Percentiles rank a stretch among this genome's conserved stretches.
Conservation (phyloP, 2,888 invertebrate genomes). For the Acanthosepion pharaonis region DNA sequence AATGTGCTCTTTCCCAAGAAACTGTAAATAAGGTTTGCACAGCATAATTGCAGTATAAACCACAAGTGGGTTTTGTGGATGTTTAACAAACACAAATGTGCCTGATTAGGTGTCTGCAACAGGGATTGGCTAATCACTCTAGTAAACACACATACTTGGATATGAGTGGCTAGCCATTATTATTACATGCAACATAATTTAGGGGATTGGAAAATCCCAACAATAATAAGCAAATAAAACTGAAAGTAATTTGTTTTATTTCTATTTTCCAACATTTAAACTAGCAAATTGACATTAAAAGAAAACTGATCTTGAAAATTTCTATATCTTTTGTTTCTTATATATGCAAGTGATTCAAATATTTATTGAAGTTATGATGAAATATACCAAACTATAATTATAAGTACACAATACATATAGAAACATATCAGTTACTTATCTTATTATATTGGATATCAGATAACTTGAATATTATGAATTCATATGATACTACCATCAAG, state of each 20-base stretch:
- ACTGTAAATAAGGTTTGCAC: too few relatives aligned
- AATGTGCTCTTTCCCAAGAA: too few relatives aligned
- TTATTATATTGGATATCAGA: background rate
- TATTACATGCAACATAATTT: too few relatives aligned
- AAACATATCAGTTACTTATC: background rate
- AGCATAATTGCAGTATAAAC: too few relatives aligned
- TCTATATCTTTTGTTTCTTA: background rate
- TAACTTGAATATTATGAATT: background rate
- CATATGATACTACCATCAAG: background rate
- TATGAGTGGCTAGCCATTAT: too few relatives aligned
- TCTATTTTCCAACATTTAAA: background rate
- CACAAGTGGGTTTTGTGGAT: too few relatives aligned
- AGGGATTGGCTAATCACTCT: too few relatives aligned
- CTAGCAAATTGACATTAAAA: background rate
- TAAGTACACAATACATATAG: background rate
- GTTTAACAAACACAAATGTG: too few relatives aligned
- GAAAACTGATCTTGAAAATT: background rate
- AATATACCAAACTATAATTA: background rate
- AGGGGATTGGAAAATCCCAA: too few relatives aligned
- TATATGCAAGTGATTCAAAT: background rate
- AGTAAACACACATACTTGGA: too few relatives aligned
- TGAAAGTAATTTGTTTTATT: background rate
- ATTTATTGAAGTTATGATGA: background rate
- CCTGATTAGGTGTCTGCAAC: too few relatives aligned
- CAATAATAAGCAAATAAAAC: background rate